Percentiles rank a stretch among this genome's conserved stretches.
These are phyloP conservation scores for Odiellus spinosus DNA, from an alignment of 2,888 invertebrate genomes.

Conservation along the genomic window DNA sequence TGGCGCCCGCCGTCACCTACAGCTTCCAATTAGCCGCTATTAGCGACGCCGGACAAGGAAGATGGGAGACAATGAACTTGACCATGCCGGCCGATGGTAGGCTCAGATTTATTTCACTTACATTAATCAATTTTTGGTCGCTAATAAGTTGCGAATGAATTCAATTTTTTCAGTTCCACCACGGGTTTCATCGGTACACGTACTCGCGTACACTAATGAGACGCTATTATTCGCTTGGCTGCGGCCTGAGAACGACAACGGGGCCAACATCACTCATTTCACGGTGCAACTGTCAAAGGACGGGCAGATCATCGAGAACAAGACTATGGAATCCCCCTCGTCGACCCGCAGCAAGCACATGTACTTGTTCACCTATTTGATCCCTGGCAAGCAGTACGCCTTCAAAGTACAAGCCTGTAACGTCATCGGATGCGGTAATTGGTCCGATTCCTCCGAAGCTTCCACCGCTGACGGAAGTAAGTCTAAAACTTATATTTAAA, in stretches of 20 bases:
- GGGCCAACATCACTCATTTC: slow-evolving; percentile 20
- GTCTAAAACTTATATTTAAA: not conserved
- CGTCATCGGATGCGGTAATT: slow-evolving; percentile 51
- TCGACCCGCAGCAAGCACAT: slow-evolving; percentile 26
- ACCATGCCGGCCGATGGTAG: slow-evolving; percentile 21
- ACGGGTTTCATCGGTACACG: slow-evolving; percentile 20
- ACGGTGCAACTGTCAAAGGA: slow-evolving; percentile 15
- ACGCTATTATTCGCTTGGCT: slow-evolving; percentile 22
- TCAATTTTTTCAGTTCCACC: slow-evolving; percentile 18
- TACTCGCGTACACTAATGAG: slow-evolving; percentile 21
- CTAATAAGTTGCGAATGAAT: no score
- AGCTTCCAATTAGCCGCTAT: slow-evolving; percentile 19
- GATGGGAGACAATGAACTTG: slow-evolving; percentile 19
- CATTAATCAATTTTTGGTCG: no score
- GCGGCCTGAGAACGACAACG: slow-evolving; percentile 20
- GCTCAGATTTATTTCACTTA: not conserved
- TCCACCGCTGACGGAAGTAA: slow-evolving; percentile 57
- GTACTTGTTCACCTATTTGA: slow-evolving; percentile 59
- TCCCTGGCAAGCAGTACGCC: slow-evolving; percentile 60
- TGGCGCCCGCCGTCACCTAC: slow-evolving; percentile 18
- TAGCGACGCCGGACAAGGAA: slow-evolving; percentile 20
- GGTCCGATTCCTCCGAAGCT: slow-evolving; percentile 59
- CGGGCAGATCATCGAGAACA: slow-evolving; percentile 11
- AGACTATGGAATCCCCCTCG: slow-evolving; percentile 15
- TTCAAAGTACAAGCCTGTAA: slow-evolving; percentile 65